phyloP scores from a whole-genome alignment of 2,797 vertebrate species.

The Lithobates pipiens region DNA sequence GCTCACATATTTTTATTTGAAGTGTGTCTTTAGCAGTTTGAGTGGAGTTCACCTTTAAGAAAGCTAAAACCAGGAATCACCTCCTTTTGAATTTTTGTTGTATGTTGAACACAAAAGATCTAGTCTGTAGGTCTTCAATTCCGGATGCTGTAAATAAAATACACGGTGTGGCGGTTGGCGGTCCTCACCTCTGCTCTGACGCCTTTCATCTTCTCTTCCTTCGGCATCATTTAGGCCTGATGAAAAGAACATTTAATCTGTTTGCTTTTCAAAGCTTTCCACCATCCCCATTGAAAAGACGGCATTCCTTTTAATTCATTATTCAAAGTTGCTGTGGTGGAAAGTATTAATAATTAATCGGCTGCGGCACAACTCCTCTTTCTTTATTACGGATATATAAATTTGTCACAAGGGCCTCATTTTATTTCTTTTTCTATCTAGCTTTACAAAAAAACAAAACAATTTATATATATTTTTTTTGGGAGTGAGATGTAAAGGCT shows the following conservation, averaged over 20 bases:
- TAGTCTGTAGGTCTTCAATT: not conserved
- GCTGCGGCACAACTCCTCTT: slow-evolving; percentile 6
- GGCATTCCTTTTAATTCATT: slow-evolving; percentile 57
- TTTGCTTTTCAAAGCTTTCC: slow-evolving; percentile 51
- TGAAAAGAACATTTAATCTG: slow-evolving; percentile 50
- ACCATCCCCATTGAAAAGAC: slow-evolving; percentile 26
- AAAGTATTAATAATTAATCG: slow-evolving; percentile 45
- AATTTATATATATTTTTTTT: too few species aligned
- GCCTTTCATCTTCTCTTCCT: not conserved
- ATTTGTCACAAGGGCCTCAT: not conserved
- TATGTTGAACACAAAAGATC: slow-evolving; percentile 3
- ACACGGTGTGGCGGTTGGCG: not conserved
- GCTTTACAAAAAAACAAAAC: not conserved
- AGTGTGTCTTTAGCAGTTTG: too few species aligned
- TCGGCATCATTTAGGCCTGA: slow-evolving; percentile 1
- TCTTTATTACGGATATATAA: slow-evolving; percentile 23
- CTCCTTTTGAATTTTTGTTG: not conserved
- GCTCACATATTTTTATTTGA: too few species aligned
- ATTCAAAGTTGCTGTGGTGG: slow-evolving; percentile 46
- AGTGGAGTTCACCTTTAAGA: not conserved
- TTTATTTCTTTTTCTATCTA: not conserved
- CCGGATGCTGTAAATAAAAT: slow-evolving; percentile 4
- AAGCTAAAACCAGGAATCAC: not conserved
- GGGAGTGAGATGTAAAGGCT: not conserved
- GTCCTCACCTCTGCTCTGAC: slow-evolving; percentile 2